A percentile compares a stretch with the other conserved stretches of the same genome.
These are phyloP conservation scores for Bradypodion pumilum DNA, from an alignment of 2,797 vertebrate genomes.

Conservation along the genomic window DNA sequence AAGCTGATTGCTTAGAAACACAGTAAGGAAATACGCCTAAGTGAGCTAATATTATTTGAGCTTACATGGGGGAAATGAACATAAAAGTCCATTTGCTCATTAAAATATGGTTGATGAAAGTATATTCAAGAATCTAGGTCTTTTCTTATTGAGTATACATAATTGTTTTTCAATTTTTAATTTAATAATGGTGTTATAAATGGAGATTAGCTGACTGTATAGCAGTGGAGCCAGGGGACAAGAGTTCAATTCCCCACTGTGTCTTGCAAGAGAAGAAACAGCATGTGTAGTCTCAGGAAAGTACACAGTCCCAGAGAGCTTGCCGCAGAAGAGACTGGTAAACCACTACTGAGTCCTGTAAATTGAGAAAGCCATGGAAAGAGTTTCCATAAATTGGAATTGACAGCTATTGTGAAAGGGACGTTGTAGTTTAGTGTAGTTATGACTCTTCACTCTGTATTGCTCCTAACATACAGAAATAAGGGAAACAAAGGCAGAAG, in stretches of 20 bases:
- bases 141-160: neutral
- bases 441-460: neutral
- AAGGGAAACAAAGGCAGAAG: neutral
- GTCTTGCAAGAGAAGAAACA: too few relatives aligned
- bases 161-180: neutral
- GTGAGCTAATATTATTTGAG: neutral
- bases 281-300: too few relatives aligned
- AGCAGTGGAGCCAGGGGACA: too few relatives aligned
- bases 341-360: too few relatives aligned
- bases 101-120: neutral
- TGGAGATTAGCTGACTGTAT: neutral
- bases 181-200: neutral
- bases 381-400: too few relatives aligned
- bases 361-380: too few relatives aligned
- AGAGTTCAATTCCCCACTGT: too few relatives aligned
- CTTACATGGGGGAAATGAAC: neutral
- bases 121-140: rapidly evolving
- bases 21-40: slow-evolving; percentile 27
- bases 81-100: neutral
- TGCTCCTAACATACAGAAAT: neutral
- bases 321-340: too few relatives aligned
- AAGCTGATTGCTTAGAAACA: slow-evolving; percentile 12
- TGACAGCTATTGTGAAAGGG: neutral
- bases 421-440: slow-evolving; percentile 5
- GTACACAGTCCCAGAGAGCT: too few relatives aligned